A percentile compares a stretch with the other conserved stretches of the same genome.
phyloP scores from a whole-genome alignment of 1,140 invertebrate genomes.

The Hypsibius dujardini region DNA sequence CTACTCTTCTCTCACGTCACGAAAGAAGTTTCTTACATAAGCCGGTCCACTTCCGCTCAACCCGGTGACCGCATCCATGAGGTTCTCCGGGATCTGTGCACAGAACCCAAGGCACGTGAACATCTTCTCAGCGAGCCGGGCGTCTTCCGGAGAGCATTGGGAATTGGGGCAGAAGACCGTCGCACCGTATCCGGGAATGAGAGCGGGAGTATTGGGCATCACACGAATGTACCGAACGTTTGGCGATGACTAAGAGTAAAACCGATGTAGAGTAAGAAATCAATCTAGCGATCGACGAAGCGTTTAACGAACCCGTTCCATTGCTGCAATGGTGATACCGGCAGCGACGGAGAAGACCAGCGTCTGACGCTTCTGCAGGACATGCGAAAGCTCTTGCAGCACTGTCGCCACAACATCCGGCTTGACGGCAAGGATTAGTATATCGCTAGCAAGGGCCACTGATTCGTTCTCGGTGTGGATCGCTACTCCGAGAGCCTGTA shows the following conservation, averaged over 20 bases:
- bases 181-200: constrained; percentile 59
- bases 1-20: background rate
- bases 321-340: constrained; percentile 57
- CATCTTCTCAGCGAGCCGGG: constrained; percentile 42
- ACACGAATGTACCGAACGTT: constrained; percentile 45
- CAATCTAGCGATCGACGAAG: background rate
- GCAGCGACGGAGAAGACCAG: constrained; percentile 73
- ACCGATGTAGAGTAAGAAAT: too few relatives aligned
- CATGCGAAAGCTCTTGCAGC: constrained; percentile 49
- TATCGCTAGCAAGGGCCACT: constrained; percentile 57
- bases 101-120: constrained; percentile 68
- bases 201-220: constrained; percentile 83
- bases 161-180: constrained; percentile 57
- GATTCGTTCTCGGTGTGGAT: constrained; percentile 47
- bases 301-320: constrained; percentile 52
- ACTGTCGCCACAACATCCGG: constrained; percentile 61
- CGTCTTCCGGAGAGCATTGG: constrained; percentile 42
- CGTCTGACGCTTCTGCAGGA: constrained; percentile 47
- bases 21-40: constrained; percentile 48
- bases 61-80: constrained; percentile 77
- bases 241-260: too few relatives aligned
- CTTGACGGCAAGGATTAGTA: constrained; percentile 77
- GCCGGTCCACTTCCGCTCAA: constrained; percentile 85
- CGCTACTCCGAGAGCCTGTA: background rate
- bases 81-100: constrained; percentile 63